Percentiles rank a stretch among this genome's conserved stretches.
Conservation (phyloP, 2,113 vertebrate species). For the Elgaria multicarinata region DNA sequence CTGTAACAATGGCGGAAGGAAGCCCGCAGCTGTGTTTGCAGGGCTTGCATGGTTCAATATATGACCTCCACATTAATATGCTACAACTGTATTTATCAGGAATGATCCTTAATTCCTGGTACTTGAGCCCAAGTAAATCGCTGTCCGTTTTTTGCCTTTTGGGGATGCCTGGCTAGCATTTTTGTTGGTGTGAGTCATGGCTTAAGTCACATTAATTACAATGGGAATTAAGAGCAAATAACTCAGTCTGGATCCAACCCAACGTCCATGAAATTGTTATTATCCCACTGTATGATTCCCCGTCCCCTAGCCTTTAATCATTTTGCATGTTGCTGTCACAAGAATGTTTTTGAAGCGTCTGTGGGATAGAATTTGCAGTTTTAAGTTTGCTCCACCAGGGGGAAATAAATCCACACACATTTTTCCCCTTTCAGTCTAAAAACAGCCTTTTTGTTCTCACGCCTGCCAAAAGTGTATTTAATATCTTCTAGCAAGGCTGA, state of each 20-base stretch:
- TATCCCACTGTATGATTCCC: not conserved
- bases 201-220: not conserved
- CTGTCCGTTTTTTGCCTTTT: not conserved
- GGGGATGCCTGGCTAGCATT: not conserved
- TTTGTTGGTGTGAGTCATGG: not conserved
- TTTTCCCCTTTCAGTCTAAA: not conserved
- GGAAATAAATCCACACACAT: conserved; percentile 34
- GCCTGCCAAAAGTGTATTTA: not conserved
- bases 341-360: not conserved
- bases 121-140: not conserved
- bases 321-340: not conserved
- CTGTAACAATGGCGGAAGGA: not conserved
- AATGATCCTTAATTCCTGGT: not conserved
- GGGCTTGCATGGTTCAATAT: not conserved
- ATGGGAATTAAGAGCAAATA: not conserved
- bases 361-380: conserved; percentile 3
- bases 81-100: not conserved
- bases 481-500: not conserved
- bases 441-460: not conserved
- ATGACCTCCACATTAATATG: not conserved
- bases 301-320: not conserved
- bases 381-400: conserved; percentile 53
- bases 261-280: not conserved
- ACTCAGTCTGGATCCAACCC: not conserved
- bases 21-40: not conserved